These are phyloP conservation scores for Catotricha subobsoleta DNA, from an alignment of 2,888 invertebrate species.

Conservation along the genomic window DNA sequence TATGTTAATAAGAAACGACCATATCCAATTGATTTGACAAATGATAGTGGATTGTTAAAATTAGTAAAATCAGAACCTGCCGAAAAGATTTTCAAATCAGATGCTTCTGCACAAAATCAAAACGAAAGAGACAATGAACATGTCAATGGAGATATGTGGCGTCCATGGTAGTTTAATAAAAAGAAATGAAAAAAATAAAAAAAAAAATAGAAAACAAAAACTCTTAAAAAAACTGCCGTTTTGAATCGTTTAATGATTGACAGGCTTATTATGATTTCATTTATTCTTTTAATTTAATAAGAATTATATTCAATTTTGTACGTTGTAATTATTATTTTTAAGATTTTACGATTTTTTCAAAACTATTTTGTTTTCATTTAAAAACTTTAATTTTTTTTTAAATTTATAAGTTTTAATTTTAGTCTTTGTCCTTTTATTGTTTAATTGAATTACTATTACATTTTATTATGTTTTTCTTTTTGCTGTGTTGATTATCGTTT, in stretches of 20 bases:
- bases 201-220: too few species aligned
- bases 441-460: neutral
- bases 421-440: neutral
- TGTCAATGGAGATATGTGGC: conserved; percentile 35
- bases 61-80: conserved; percentile 8
- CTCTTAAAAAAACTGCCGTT: too few species aligned
- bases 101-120: conserved; percentile 15
- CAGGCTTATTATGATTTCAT: too few species aligned
- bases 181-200: too few species aligned
- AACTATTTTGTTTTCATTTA: neutral
- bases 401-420: neutral
- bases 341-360: neutral
- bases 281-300: too few species aligned
- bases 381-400: neutral
- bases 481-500: too few species aligned
- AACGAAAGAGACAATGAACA: conserved; percentile 15
- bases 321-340: neutral
- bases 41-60: conserved; percentile 4
- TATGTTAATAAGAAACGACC: conserved; percentile 13
- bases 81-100: conserved; percentile 12
- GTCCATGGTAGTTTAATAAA: conserved; percentile 39
- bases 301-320: neutral
- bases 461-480: neutral
- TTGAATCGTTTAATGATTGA: too few species aligned
- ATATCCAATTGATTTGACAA: conserved; percentile 15